phyloP scores from a whole-genome alignment of 2,797 vertebrate genomes.

The Chromis chromis region DNA sequence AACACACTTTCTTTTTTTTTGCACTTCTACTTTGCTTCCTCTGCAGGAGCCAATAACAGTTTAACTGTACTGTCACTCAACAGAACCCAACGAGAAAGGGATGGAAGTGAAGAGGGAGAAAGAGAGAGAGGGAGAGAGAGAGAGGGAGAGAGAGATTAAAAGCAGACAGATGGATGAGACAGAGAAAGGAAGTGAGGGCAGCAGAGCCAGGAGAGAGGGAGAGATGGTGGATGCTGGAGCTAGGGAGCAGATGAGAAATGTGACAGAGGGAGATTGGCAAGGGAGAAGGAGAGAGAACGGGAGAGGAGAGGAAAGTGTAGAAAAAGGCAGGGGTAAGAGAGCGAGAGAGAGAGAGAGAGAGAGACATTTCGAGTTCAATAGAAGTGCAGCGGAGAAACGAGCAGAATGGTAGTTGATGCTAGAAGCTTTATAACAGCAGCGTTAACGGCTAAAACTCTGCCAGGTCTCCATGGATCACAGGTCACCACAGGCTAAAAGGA shows the following conservation, averaged over 20 bases:
- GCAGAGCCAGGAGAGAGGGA: conserved; percentile 25
- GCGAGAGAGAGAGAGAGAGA: conserved; percentile 5
- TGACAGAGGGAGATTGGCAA: conserved; percentile 27
- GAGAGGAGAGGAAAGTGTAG: background rate
- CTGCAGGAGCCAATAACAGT: conserved; percentile 67
- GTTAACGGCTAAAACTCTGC: conserved; percentile 49
- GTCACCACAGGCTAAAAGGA: conserved; percentile 67
- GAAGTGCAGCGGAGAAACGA: conserved; percentile 26
- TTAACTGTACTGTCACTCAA: conserved; percentile 73
- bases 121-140: conserved; percentile 1
- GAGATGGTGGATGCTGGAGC: conserved; percentile 19
- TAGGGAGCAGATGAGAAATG: conserved; percentile 45
- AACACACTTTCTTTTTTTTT: conserved; percentile 27
- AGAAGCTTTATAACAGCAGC: conserved; percentile 39
- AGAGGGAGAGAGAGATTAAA: conserved; percentile 57
- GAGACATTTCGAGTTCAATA: conserved; percentile 40
- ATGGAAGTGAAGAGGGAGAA: conserved; percentile 31
- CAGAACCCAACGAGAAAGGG: conserved; percentile 27
- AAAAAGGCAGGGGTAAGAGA: background rate
- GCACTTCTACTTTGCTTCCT: conserved; percentile 53
- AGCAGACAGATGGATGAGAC: conserved; percentile 68
- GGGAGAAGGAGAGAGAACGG: background rate
- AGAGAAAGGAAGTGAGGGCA: conserved; percentile 35
- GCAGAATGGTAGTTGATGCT: conserved; percentile 39
- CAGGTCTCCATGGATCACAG: conserved; percentile 70